phyloP scores from a whole-genome alignment of 2,888 invertebrate species.

The Limenitis camilla region DNA sequence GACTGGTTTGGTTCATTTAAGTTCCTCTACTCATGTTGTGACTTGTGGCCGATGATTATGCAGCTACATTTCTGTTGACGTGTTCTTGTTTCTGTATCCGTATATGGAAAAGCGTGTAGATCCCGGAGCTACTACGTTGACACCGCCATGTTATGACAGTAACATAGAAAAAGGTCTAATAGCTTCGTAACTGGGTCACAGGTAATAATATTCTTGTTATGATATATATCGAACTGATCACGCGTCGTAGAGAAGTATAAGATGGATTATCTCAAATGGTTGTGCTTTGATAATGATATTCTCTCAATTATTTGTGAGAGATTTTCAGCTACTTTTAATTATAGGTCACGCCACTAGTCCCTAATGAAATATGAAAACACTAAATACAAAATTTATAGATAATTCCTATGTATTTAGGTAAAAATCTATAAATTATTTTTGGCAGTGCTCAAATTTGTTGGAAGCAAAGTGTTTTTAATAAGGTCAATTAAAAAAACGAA shows the following conservation, averaged over 20 bases:
- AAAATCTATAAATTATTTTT: not conserved
- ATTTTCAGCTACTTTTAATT: no score
- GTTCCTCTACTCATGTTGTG: constrained; percentile 43
- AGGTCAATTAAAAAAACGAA: constrained; percentile 38
- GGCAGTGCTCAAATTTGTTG: not conserved
- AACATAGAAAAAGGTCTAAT: constrained; percentile 20
- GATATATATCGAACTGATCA: not conserved
- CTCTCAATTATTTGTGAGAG: no score
- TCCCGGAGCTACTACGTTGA: constrained; percentile 20
- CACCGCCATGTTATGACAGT: constrained; percentile 25
- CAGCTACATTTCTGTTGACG: constrained; percentile 32
- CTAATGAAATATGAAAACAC: not conserved
- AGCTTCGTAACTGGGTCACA: not conserved
- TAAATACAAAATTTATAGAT: no score
- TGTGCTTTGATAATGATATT: no score
- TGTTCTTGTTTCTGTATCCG: constrained; percentile 28
- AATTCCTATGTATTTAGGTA: no score
- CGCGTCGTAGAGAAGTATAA: no score
- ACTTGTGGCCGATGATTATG: constrained; percentile 43
- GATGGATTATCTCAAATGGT: no score
- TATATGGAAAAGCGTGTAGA: constrained; percentile 21
- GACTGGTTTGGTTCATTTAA: constrained; percentile 53
- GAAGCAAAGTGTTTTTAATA: constrained; percentile 22
- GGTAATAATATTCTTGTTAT: constrained; percentile 4
- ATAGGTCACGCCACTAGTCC: no score